Evolutionary conservation across 1,140 invertebrate genomes (phyloP), one percentile per base, ranked within the genome.

Genomic region (Nephila pilipes): DNA sequence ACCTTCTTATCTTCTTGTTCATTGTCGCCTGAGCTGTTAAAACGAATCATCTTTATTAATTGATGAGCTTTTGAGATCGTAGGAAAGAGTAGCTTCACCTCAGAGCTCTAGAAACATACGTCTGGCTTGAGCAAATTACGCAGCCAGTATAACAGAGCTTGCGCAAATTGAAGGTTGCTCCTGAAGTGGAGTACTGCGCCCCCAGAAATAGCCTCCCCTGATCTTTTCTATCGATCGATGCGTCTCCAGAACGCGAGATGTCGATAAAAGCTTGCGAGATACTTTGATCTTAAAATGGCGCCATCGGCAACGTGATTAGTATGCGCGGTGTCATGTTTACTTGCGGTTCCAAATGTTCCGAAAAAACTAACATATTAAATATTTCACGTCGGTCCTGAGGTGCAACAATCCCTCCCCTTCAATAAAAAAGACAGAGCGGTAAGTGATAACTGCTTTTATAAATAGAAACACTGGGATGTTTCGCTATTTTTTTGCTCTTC

Each of bases 241-340:
- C 75, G 36, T 80, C 38, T 46, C 38, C 32, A 16, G 32, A 80
- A 16, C 75, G 32, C 38, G 75, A 80, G 75, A 46, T 80, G 75
- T 46, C 75, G 75, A 38, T 80, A 80, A 80, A 36, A 46, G 38
- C 32, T 46, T 22, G 75, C 20, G 32, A 38, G 75, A 29, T 80
- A 46, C 32, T 80, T 80, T 80, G 32, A 80, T 80, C 75, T 46
- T 80, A 80, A 80, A 80, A 80, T 80, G 75, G 75, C 75, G 75
- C 75, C 75, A 80, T 80, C 29, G 32, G 75, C 32, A 80, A 80
- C 75, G 75, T 80, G 75, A 80, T 80, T 80, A 18, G 16, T 46
- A 46, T 46, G 38, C 38, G 38, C 38, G 38, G 38, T 46, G 38
- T 38, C 22, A 36, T 80, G 18, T 38, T 46, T 46, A 38, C 38